A percentile compares a stretch with the other conserved stretches of the same genome.
These are phyloP conservation scores for Etia nguti DNA, from an alignment of 2,113 vertebrate species.

Conservation along the genomic window DNA sequence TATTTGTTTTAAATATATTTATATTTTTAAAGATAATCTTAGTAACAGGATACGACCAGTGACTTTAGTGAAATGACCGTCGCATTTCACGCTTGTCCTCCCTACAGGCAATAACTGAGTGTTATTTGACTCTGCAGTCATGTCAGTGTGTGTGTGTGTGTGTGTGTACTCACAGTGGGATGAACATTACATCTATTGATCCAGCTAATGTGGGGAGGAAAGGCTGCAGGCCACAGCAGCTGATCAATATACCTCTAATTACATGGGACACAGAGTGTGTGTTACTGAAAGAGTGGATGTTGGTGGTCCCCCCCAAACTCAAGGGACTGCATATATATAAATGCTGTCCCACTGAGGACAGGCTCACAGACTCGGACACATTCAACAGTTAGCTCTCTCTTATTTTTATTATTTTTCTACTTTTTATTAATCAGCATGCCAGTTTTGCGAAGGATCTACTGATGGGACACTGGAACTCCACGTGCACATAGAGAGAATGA, in stretches of 20 bases:
- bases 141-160: neutral
- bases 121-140: constrained; percentile 26
- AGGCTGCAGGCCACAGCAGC: constrained; percentile 63
- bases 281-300: neutral
- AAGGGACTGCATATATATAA: constrained; percentile 70
- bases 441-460: neutral
- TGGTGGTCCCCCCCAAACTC: constrained; percentile 18
- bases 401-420: neutral
- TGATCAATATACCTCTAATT: constrained; percentile 76
- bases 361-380: constrained; percentile 10
- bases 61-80: constrained; percentile 5
- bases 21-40: neutral
- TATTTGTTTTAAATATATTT: neutral
- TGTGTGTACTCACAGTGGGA: constrained; percentile 23
- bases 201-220: constrained; percentile 72
- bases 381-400: neutral
- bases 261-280: constrained; percentile 34
- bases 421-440: neutral
- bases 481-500: neutral
- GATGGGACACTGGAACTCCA: neutral
- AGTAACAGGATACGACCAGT: neutral
- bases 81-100: constrained; percentile 33
- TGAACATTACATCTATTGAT: constrained; percentile 78
- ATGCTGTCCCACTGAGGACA: constrained; percentile 32
- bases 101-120: constrained; percentile 47